A percentile compares a stretch with the other conserved stretches of the same genome.
phyloP scores from a whole-genome alignment of 2,113 vertebrate species.

The Podarcis cretensis region DNA sequence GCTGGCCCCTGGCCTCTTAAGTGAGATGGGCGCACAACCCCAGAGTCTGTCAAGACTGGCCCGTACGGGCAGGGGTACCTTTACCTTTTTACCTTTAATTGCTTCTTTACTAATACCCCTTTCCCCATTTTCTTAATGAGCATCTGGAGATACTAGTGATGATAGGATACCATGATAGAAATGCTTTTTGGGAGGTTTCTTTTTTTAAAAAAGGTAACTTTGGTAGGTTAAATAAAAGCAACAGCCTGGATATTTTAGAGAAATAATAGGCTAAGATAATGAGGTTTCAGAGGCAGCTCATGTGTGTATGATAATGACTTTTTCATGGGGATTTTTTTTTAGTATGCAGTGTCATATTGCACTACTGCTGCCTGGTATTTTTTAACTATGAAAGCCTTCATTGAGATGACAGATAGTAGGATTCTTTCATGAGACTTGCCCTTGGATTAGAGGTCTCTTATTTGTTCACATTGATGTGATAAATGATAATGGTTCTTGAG shows the following conservation, averaged over 20 bases:
- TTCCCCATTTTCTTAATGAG: neutral
- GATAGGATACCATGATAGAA: neutral
- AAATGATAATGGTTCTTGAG: constrained; percentile 55
- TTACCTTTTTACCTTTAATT: too few species aligned
- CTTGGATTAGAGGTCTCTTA: constrained; percentile 62
- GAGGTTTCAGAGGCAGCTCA: constrained; percentile 8
- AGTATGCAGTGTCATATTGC: constrained; percentile 9
- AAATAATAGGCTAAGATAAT: constrained; percentile 11
- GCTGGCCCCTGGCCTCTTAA: too few species aligned
- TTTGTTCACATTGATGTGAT: constrained; percentile 61
- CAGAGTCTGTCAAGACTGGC: too few species aligned
- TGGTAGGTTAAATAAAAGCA: neutral
- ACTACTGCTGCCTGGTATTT: constrained; percentile 39
- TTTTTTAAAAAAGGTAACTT: neutral
- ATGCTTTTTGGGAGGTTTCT: neutral
- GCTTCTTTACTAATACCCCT: neutral
- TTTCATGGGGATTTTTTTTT: constrained; percentile 9
- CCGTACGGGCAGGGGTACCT: too few species aligned
- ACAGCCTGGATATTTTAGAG: neutral
- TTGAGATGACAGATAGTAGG: constrained; percentile 53
- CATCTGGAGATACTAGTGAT: neutral
- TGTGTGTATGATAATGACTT: constrained; percentile 4
- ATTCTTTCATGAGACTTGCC: constrained; percentile 40
- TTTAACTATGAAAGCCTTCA: constrained; percentile 42
- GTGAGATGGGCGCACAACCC: too few species aligned